A percentile compares a stretch with the other conserved stretches of the same genome.
These are phyloP conservation scores for Luperina testacea DNA, from an alignment of 2,888 invertebrate genomes.

Conservation along the genomic window DNA sequence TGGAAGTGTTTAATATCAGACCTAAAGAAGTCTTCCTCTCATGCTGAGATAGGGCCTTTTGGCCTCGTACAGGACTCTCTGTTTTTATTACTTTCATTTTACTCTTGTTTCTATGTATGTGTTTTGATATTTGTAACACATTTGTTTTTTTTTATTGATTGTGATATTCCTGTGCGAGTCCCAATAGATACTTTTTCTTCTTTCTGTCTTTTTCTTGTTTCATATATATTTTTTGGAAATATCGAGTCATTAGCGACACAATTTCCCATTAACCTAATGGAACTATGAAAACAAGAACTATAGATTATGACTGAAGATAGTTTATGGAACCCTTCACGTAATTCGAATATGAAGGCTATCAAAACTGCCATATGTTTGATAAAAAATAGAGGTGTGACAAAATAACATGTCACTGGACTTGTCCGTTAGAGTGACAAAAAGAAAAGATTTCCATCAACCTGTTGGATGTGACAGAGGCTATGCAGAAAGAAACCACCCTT, in stretches of 20 bases:
- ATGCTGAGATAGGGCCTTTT: too few species aligned
- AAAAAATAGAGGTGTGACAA: slow-evolving; percentile 28
- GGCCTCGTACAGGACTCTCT: too few species aligned
- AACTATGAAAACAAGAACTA: not conserved
- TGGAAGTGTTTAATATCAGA: not conserved
- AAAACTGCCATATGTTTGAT: slow-evolving; percentile 33
- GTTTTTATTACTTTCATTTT: too few species aligned
- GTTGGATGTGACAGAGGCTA: slow-evolving; percentile 50
- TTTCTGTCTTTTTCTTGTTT: too few species aligned
- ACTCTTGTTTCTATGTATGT: too few species aligned
- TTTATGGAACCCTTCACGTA: slow-evolving; percentile 16
- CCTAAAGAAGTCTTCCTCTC: not conserved
- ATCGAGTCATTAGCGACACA: not conserved
- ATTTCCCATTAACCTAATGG: not conserved
- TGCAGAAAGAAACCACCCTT: slow-evolving; percentile 47
- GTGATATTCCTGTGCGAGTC: too few species aligned
- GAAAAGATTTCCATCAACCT: slow-evolving; percentile 69
- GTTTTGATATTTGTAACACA: too few species aligned
- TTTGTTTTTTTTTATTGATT: too few species aligned
- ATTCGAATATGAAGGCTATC: not conserved
- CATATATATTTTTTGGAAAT: not conserved
- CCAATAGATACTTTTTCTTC: too few species aligned
- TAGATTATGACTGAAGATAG: not conserved
- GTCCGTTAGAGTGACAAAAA: slow-evolving; percentile 69
- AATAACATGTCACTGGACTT: slow-evolving; percentile 47